Conservation (phyloP, 2,888 invertebrate species). For the Neoaliturus tenellus region DNA sequence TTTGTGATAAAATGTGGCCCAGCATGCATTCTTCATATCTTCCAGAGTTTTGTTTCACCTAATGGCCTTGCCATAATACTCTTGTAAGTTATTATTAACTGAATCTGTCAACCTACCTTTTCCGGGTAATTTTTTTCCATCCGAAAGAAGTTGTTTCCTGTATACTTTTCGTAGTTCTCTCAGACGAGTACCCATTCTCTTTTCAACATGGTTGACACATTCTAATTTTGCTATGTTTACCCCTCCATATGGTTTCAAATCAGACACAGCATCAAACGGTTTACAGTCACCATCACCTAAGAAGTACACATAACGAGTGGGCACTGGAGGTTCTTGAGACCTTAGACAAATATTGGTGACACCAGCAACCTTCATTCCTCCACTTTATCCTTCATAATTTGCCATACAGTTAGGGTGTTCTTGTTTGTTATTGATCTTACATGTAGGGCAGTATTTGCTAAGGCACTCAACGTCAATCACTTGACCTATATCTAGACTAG, state of each 20-base stretch:
- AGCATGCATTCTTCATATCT: slow-evolving; percentile 34
- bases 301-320: slow-evolving; percentile 26
- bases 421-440: no score
- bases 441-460: no score
- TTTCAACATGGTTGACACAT: slow-evolving; percentile 37
- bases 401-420: slow-evolving; percentile 8
- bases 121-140: slow-evolving; percentile 2
- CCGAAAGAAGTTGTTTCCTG: slow-evolving; percentile 12
- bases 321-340: slow-evolving; percentile 31
- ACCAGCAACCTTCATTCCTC: slow-evolving; percentile 27
- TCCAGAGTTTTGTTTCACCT: slow-evolving; percentile 32
- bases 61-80: slow-evolving; percentile 34
- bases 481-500: no score
- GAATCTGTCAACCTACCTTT: slow-evolving; percentile 22
- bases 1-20: slow-evolving; percentile 38
- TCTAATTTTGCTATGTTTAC: neutral
- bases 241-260: slow-evolving; percentile 12
- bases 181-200: slow-evolving; percentile 26
- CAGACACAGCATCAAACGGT: slow-evolving; percentile 12
- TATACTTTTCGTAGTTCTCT: slow-evolving; percentile 21
- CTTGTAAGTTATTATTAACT: neutral
- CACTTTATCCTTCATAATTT: neutral
- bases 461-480: no score
- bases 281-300: slow-evolving; percentile 26
- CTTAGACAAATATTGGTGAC: neutral